Conservation (phyloP, 64 coral and sea anemone species). For the Platygyra sinensis region DNA sequence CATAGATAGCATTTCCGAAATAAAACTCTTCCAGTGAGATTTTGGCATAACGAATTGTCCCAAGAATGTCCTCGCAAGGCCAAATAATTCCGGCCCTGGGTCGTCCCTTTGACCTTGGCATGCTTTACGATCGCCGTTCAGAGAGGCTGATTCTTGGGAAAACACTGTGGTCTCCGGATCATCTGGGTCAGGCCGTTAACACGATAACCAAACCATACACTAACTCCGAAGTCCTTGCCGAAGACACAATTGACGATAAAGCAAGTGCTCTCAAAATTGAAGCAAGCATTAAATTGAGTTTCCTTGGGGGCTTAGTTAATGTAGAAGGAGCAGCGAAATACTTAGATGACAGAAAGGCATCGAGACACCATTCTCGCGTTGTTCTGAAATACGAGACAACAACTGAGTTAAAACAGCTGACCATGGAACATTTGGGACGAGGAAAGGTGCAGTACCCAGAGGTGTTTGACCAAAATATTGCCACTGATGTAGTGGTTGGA, state of each 20-base stretch:
- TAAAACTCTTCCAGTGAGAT: no score
- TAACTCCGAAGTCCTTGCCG: slow-evolving; percentile 16
- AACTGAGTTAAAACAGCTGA: slow-evolving; percentile 38
- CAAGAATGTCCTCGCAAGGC: background rate
- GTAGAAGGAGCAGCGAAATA: slow-evolving; percentile 60
- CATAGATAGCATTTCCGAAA: no score
- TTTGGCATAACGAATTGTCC: background rate
- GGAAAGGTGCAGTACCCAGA: slow-evolving; percentile 32
- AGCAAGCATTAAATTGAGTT: slow-evolving; percentile 44
- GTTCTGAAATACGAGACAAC: slow-evolving; percentile 62
- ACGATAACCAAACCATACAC: no score
- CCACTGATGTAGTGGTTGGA: slow-evolving; percentile 70
- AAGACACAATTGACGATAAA: slow-evolving; percentile 56
- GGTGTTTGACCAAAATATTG: slow-evolving; percentile 32
- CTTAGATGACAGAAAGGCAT: slow-evolving; percentile 57
- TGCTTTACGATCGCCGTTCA: slow-evolving; percentile 66
- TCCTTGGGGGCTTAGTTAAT: slow-evolving; percentile 43
- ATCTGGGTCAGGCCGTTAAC: no score
- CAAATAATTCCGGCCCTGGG: slow-evolving; percentile 55
- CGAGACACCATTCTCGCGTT: slow-evolving; percentile 52
- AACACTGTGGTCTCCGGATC: no score
- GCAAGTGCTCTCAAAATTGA: slow-evolving; percentile 26
- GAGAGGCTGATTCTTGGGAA: background rate
- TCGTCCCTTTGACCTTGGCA: slow-evolving; percentile 60
- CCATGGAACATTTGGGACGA: slow-evolving; percentile 37